phyloP scores from a whole-genome alignment of 2,797 vertebrate genomes.

The Peromyscus melanophrys region DNA sequence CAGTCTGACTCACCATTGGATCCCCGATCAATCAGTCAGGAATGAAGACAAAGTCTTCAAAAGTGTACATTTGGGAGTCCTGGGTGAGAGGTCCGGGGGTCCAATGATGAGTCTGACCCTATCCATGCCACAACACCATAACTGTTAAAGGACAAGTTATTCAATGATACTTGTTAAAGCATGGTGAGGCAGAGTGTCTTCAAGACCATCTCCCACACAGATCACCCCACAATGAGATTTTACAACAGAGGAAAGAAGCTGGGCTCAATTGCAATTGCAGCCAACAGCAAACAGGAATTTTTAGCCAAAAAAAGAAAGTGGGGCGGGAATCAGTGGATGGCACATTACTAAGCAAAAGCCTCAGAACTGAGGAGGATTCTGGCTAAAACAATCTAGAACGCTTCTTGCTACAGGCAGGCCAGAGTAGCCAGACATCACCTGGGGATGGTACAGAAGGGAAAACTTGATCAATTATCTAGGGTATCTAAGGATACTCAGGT shows the following conservation, averaged over 20 bases:
- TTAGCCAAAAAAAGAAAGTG: not conserved
- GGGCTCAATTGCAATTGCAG: slow-evolving; percentile 26
- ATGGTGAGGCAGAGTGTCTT: slow-evolving; percentile 58
- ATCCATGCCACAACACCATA: slow-evolving; percentile 43
- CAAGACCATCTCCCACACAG: not conserved
- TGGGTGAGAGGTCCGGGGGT: slow-evolving; percentile 75
- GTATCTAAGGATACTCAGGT: not conserved
- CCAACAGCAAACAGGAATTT: not conserved
- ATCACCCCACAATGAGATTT: slow-evolving; percentile 3
- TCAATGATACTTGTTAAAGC: slow-evolving; percentile 68
- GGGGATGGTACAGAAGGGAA: not conserved
- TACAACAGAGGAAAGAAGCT: not conserved
- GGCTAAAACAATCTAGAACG: not conserved
- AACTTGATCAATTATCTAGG: not conserved
- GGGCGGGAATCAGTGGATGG: not conserved
- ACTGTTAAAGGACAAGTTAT: slow-evolving; percentile 73
- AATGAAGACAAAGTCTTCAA: slow-evolving; percentile 81
- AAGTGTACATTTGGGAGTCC: slow-evolving; percentile 66
- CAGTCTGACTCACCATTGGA: slow-evolving; percentile 78
- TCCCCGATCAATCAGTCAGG: slow-evolving; percentile 81
- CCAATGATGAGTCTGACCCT: slow-evolving; percentile 80
- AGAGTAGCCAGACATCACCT: not conserved
- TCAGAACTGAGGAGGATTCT: not conserved
- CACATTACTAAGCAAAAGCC: slow-evolving; percentile 57
- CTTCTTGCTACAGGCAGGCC: slow-evolving; percentile 39